These are phyloP conservation scores for Meandrina meandrites DNA, from an alignment of 92 coral and sea anemone species.

Conservation along the genomic window DNA sequence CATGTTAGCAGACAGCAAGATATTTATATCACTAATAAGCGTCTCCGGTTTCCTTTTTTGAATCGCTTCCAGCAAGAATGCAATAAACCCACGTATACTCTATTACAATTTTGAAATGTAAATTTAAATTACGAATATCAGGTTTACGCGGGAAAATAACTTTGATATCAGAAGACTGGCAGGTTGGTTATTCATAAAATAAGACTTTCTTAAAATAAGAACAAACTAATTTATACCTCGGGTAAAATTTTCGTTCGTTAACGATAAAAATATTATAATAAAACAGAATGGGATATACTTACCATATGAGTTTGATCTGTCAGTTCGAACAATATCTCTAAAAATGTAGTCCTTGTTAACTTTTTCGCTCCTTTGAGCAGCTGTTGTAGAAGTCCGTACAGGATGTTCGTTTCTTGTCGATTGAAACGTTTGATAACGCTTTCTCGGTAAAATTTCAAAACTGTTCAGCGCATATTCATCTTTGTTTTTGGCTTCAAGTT, in stretches of 20 bases:
- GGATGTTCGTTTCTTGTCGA: not conserved
- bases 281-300: not conserved
- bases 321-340: not conserved
- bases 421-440: not conserved
- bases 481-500: not conserved
- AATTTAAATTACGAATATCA: not conserved
- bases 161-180: not conserved
- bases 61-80: not conserved
- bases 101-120: not conserved
- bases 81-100: not conserved
- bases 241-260: not conserved
- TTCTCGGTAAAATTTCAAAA: not conserved
- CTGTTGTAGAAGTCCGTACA: not conserved
- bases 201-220: not conserved
- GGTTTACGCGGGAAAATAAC: not conserved
- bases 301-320: conserved; percentile 28
- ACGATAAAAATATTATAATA: not conserved
- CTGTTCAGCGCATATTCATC: not conserved
- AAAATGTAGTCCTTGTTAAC: conserved; percentile 17
- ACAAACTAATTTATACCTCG: not conserved
- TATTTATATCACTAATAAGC: not conserved
- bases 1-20: not conserved
- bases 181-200: not conserved
- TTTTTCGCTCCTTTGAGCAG: conserved; percentile 1
- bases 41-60: not conserved